These are phyloP conservation scores for Bolinopsis microptera DNA, from an alignment of 37 sponge, comb jelly and placozoan species.

Conservation along the genomic window DNA sequence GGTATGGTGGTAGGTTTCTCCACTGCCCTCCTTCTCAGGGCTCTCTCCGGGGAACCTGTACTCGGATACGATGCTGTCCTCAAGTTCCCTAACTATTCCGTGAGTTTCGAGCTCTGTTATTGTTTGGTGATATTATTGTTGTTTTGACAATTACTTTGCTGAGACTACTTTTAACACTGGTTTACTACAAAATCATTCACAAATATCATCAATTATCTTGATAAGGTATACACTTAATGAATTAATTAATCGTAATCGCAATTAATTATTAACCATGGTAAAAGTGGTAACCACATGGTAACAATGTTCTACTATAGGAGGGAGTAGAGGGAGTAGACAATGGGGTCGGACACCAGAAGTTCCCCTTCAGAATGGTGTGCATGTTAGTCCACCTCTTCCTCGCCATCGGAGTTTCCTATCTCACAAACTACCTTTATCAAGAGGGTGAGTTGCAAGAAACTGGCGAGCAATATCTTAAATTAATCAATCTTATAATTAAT, in stretches of 20 bases:
- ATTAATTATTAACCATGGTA: too few relatives aligned
- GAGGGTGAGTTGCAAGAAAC: neutral
- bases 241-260: too few relatives aligned
- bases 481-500: too few relatives aligned
- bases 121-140: neutral
- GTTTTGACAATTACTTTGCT: too few relatives aligned
- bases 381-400: constrained; percentile 3
- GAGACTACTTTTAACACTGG: too few relatives aligned
- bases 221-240: too few relatives aligned
- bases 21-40: constrained; percentile 19
- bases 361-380: constrained; percentile 11
- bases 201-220: too few relatives aligned
- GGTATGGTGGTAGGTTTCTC: constrained; percentile 52
- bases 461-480: too few relatives aligned
- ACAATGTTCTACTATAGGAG: too few relatives aligned
- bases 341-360: neutral
- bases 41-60: constrained; percentile 46
- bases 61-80: constrained; percentile 40
- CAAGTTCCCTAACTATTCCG: constrained; percentile 6
- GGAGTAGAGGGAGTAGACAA: neutral
- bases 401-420: neutral
- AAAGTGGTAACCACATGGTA: too few relatives aligned
- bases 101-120: neutral
- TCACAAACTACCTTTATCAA: constrained; percentile 1
- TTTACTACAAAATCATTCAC: too few relatives aligned